These are phyloP conservation scores for Pseudolaguvia tuberculata DNA, from an alignment of 2,113 vertebrate species.

Conservation along the genomic window DNA sequence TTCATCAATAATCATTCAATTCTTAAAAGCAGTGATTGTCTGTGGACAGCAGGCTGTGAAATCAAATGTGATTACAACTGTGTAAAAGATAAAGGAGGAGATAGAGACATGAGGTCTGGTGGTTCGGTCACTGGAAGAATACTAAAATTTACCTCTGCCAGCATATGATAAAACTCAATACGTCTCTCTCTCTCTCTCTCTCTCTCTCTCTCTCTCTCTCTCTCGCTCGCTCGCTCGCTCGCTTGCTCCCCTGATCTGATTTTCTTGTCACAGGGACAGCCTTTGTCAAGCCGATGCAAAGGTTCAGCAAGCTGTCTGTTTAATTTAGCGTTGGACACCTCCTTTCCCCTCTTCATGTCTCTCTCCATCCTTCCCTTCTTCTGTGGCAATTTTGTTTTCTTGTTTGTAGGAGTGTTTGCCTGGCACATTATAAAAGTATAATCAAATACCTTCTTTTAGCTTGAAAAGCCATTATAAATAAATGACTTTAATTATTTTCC, in stretches of 20 bases:
- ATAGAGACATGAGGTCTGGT: conserved; percentile 26
- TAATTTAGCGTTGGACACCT: conserved; percentile 17
- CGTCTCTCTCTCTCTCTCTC: background rate
- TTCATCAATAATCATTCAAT: conserved; percentile 39
- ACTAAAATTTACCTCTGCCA: conserved; percentile 35
- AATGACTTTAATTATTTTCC: conserved; percentile 44
- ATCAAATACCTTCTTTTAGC: conserved; percentile 32
- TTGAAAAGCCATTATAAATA: conserved; percentile 35
- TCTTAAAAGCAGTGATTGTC: conserved; percentile 34
- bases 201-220: background rate
- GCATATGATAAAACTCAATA: conserved; percentile 34
- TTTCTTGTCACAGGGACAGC: conserved; percentile 26
- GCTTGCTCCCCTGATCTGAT: conserved; percentile 20
- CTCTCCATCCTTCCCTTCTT: too few species aligned
- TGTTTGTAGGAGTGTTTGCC: conserved; percentile 3
- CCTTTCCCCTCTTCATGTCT: background rate
- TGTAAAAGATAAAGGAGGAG: conserved; percentile 15
- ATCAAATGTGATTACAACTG: conserved; percentile 38
- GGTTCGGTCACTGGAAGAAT: conserved; percentile 38
- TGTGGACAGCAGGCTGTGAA: conserved; percentile 15
- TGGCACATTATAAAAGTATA: conserved; percentile 8
- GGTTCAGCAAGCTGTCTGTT: conserved; percentile 41
- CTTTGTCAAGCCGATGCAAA: conserved; percentile 29
- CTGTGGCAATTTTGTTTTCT: conserved; percentile 36
- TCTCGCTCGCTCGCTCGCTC: background rate